Conservation (phyloP, 2,113 vertebrate genomes). For the Symphodus melops region DNA sequence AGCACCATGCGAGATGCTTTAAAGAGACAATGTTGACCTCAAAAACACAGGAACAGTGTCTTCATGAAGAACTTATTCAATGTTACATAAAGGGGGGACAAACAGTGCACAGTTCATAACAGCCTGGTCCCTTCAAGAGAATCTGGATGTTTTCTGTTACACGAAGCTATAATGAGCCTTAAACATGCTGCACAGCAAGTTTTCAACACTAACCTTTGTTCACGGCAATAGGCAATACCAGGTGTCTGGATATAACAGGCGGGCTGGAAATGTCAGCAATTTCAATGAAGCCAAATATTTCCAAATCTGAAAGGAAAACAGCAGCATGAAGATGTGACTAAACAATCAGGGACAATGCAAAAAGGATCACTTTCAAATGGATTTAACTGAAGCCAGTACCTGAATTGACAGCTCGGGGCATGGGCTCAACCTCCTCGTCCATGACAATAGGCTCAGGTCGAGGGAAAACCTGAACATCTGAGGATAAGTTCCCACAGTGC, state of each 20-base stretch:
- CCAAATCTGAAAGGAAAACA: conserved; percentile 86
- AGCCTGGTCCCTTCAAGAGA: too few species aligned
- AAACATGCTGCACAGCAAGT: too few species aligned
- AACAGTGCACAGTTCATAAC: neutral
- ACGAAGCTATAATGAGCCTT: too few species aligned
- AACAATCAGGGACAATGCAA: neutral
- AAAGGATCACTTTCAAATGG: neutral
- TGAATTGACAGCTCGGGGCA: conserved; percentile 91
- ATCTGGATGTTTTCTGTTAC: too few species aligned
- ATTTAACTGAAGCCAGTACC: conserved; percentile 78
- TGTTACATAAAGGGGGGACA: neutral
- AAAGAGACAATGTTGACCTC: neutral
- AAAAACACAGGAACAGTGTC: neutral
- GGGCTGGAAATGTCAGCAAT: conserved; percentile 98
- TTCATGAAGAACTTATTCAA: neutral
- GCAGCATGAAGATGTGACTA: neutral
- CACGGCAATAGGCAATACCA: conserved; percentile 95
- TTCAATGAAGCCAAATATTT: conserved; percentile 98
- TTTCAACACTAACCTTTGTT: conserved; percentile 90
- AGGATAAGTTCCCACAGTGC: conserved; percentile 94
- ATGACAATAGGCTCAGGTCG: conserved; percentile 93
- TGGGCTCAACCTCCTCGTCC: conserved; percentile 96
- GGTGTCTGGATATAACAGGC: conserved; percentile 94
- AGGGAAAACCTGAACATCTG: conserved; percentile 98
- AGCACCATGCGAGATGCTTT: neutral